These are phyloP conservation scores for Montipora capitata DNA, from an alignment of 92 coral and sea anemone genomes.

Conservation along the genomic window DNA sequence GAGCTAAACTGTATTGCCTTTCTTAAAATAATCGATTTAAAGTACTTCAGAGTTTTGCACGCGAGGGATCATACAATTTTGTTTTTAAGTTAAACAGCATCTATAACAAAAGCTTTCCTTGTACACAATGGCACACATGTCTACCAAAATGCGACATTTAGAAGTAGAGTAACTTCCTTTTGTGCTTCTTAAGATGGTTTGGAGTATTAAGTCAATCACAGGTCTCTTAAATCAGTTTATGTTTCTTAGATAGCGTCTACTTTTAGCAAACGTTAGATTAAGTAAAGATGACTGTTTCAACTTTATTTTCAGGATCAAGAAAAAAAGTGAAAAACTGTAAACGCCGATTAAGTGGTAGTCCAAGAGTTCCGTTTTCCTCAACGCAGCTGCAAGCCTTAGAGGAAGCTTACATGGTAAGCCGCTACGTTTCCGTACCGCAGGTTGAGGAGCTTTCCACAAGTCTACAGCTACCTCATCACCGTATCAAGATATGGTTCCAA, in stretches of 20 bases:
- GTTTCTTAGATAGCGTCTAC: neutral
- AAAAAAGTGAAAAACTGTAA: slow-evolving; percentile 67
- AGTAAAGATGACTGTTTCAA: neutral
- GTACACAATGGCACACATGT: too few relatives aligned
- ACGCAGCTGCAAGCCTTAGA: slow-evolving; percentile 89
- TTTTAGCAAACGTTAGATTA: neutral
- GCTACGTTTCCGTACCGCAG: slow-evolving; percentile 88
- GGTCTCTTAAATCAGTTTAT: neutral
- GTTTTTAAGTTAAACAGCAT: neutral
- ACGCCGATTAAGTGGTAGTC: slow-evolving; percentile 93
- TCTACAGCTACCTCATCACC: slow-evolving; percentile 87
- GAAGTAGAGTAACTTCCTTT: neutral
- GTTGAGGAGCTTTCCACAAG: slow-evolving; percentile 79
- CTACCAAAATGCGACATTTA: neutral
- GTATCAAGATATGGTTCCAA: slow-evolving; percentile 98
- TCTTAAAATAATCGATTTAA: too few relatives aligned
- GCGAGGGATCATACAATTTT: neutral
- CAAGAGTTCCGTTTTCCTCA: slow-evolving; percentile 97
- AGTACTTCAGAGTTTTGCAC: too few relatives aligned
- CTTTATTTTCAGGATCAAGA: slow-evolving; percentile 49
- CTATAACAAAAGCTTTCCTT: neutral
- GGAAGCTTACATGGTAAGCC: slow-evolving; percentile 80
- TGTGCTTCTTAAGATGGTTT: too few relatives aligned
- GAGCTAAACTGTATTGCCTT: too few relatives aligned
- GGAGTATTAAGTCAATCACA: too few relatives aligned